Evolutionary conservation across 1,140 invertebrate species (phyloP).

Genomic region (Cydia strobilella): DNA sequence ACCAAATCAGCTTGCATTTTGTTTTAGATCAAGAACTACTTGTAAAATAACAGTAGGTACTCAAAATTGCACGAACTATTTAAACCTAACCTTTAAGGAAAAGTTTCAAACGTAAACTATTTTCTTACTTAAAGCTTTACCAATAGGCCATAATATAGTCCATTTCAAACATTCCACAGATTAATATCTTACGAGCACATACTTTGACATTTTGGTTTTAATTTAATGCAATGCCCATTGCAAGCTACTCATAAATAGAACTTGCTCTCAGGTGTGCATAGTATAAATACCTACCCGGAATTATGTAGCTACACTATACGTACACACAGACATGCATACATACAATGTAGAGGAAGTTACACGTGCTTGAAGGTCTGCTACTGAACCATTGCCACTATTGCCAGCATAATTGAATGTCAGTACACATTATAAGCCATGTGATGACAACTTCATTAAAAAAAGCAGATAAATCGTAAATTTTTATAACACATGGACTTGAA

Average conservation of each 20-base stretch:
- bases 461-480: too few species aligned
- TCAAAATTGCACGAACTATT: too few species aligned
- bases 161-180: not conserved
- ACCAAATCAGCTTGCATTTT: not conserved
- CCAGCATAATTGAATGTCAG: slow-evolving; percentile 14
- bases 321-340: not conserved
- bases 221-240: not conserved
- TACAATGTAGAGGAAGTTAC: not conserved
- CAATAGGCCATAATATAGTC: not conserved
- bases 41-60: too few species aligned
- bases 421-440: not conserved
- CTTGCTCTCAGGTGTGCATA: slow-evolving; percentile 9
- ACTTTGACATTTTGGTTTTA: not conserved
- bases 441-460: not conserved
- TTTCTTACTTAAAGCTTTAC: too few species aligned
- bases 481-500: too few species aligned
- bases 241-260: not conserved
- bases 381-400: slow-evolving; percentile 18
- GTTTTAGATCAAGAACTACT: too few species aligned
- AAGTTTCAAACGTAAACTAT: too few species aligned
- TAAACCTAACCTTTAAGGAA: too few species aligned
- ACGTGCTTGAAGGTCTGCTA: slow-evolving; percentile 1
- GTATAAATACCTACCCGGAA: not conserved
- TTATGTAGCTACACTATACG: not conserved
- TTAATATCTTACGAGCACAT: not conserved